Conservation (phyloP, 2,888 invertebrate genomes). For the Melinaea menophilus region DNA sequence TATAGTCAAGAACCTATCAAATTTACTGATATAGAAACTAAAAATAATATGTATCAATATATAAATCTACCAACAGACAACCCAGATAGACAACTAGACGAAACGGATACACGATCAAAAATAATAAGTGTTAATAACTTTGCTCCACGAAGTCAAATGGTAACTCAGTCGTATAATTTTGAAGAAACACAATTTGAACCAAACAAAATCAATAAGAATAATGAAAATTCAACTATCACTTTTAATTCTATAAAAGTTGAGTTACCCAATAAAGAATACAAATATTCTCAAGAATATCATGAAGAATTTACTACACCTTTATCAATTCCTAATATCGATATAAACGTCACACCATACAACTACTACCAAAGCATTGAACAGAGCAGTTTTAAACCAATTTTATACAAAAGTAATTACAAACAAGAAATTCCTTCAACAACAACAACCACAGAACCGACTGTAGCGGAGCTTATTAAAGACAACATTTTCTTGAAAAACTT, state of each 20-base stretch:
- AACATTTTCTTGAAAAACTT: slow-evolving; percentile 65
- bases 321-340: slow-evolving; percentile 8
- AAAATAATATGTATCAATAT: slow-evolving; percentile 16
- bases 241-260: slow-evolving; percentile 2
- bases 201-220: slow-evolving; percentile 36
- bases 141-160: slow-evolving; percentile 49
- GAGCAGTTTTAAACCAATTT: slow-evolving; percentile 33
- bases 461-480: slow-evolving; percentile 48
- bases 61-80: slow-evolving; percentile 15
- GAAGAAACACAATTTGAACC: slow-evolving; percentile 49
- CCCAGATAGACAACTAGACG: slow-evolving; percentile 2
- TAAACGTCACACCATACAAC: slow-evolving; percentile 24
- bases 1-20: slow-evolving; percentile 2
- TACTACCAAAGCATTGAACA: slow-evolving; percentile 36
- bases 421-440: slow-evolving; percentile 21
- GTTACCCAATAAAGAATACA: neutral
- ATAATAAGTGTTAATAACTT: slow-evolving; percentile 51
- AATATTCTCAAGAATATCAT: neutral
- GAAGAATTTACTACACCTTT: slow-evolving; percentile 3
- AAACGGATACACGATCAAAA: slow-evolving; percentile 36
- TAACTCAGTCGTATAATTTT: slow-evolving; percentile 57
- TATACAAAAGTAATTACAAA: slow-evolving; percentile 11
- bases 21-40: slow-evolving; percentile 2
- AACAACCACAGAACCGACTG: slow-evolving; percentile 35
- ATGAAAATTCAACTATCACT: slow-evolving; percentile 20